Percentiles rank a stretch among this genome's conserved stretches.
Evolutionary conservation across 2,797 vertebrate species (phyloP).

Genomic region (Bovichtus diacanthus): DNA sequence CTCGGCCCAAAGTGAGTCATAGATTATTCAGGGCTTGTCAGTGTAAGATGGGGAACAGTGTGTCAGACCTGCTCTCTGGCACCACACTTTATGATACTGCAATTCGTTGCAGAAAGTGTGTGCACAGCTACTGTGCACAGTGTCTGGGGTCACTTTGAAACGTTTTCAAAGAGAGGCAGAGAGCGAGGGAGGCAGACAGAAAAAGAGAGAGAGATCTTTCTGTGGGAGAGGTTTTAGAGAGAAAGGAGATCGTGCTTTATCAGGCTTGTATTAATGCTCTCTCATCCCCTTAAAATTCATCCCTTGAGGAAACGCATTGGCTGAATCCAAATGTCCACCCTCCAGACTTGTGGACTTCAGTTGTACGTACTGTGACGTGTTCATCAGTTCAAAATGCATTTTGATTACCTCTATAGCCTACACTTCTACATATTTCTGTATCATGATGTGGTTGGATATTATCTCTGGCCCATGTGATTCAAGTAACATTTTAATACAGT

Average conservation of each 20-base stretch:
- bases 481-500: too few relatives aligned
- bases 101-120: slow-evolving; percentile 31
- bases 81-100: slow-evolving; percentile 44
- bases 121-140: slow-evolving; percentile 3
- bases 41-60: slow-evolving; percentile 24
- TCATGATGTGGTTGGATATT: too few relatives aligned
- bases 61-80: slow-evolving; percentile 49
- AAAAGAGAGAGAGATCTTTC: background rate
- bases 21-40: slow-evolving; percentile 65
- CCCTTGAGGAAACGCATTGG: background rate
- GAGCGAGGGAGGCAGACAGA: too few relatives aligned
- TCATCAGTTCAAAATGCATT: too few relatives aligned
- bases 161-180: background rate
- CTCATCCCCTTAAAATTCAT: slow-evolving; percentile 13
- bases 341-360: too few relatives aligned
- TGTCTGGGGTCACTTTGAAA: slow-evolving; percentile 34
- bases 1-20: slow-evolving; percentile 66
- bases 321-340: too few relatives aligned
- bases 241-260: slow-evolving; percentile 14
- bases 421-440: too few relatives aligned
- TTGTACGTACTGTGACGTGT: too few relatives aligned
- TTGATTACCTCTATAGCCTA: too few relatives aligned
- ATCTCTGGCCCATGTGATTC: too few relatives aligned
- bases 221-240: slow-evolving; percentile 28
- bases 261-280: slow-evolving; percentile 15